Evolutionary conservation across 2,888 invertebrate genomes (phyloP), one percentile per base, ranked within the genome.

Genomic region (Colletes collaris): DNA sequence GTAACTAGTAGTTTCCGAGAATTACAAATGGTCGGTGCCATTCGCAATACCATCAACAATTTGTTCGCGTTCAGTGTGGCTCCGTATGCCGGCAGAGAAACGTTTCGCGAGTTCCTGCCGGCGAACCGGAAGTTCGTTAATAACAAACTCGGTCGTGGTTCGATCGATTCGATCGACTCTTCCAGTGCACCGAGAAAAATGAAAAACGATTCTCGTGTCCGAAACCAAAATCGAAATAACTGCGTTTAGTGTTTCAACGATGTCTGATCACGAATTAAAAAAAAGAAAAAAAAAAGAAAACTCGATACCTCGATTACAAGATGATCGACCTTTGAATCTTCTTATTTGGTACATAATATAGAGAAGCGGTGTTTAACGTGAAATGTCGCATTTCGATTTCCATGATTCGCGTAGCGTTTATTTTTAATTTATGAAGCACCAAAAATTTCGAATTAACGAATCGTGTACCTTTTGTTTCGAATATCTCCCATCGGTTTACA

Each of bases 21-120:
- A 77, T 70, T 74, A 65, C 77, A 74, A 74, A 82, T 75, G 82
- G 68, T 66, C n/a, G 56, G 60, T 76, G 53, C 56, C 37, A 70
- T 66, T 58, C 56, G 69, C 49, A 64, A 56, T 69, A 63, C 44
- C 44, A 69, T 66, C 66, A 81, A 81, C 59, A 81, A 81, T 67
- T 68, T 72, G 68, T 58, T 59, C 71, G 81, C 35, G 16, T 16
- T 71, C 81, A 81, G 81, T 82, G 55, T 10, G 65, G 44, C 44
- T 11, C 67, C n/a, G 76, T 59, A 72, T 69, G 69, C 55, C 81
- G 76, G 46, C 63, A 63, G 66, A 27, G 19, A 27, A 76, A 19
- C 76, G 50, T 69, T 16, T 13, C 63, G 66, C 49, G 55, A 49
- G 8, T 49, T 27, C 55, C 52, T 63, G 55, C 49, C 53, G 56